Conservation (phyloP, 2,113 vertebrate genomes). For the Amblyopsis rosae region DNA sequence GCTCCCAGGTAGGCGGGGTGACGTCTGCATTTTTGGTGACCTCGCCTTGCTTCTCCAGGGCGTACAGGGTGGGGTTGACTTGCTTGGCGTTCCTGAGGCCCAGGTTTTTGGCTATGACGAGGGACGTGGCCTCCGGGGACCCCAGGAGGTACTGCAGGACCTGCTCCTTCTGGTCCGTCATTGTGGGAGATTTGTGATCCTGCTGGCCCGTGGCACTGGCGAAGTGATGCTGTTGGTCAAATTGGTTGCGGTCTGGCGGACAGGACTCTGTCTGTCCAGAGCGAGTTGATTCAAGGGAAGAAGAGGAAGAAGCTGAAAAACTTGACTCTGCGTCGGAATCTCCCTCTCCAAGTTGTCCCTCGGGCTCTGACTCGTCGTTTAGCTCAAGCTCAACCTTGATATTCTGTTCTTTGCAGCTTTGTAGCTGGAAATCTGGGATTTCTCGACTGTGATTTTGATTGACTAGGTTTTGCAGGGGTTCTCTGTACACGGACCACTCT, state of each 20-base stretch:
- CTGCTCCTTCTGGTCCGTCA: conserved; percentile 85
- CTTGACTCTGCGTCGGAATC: conserved; percentile 57
- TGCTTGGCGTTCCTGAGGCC: conserved; percentile 81
- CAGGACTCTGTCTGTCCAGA: conserved; percentile 44
- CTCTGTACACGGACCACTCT: conserved; percentile 75
- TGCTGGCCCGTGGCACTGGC: conserved; percentile 11
- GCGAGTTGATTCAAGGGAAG: conserved; percentile 48
- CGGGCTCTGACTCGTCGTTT: conserved; percentile 22
- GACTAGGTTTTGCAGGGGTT: conserved; percentile 1
- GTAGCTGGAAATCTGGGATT: background rate
- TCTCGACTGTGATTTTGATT: background rate
- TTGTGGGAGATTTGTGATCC: conserved; percentile 32
- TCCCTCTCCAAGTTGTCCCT: conserved; percentile 12
- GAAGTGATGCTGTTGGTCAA: background rate
- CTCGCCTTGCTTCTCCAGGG: conserved; percentile 88
- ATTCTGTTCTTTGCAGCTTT: conserved; percentile 8
- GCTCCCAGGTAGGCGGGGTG: conserved; percentile 80
- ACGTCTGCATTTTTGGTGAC: conserved; percentile 62
- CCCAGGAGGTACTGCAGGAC: conserved; percentile 81
- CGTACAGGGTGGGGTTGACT: conserved; percentile 78
- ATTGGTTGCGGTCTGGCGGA: conserved; percentile 7
- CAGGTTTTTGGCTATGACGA: conserved; percentile 86
- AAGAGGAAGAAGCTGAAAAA: conserved; percentile 30
- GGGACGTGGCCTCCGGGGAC: conserved; percentile 69
- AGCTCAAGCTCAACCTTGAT: conserved; percentile 15